These are phyloP conservation scores for Palaemon carinicauda DNA, from an alignment of 1,140 invertebrate species.

Conservation along the genomic window DNA sequence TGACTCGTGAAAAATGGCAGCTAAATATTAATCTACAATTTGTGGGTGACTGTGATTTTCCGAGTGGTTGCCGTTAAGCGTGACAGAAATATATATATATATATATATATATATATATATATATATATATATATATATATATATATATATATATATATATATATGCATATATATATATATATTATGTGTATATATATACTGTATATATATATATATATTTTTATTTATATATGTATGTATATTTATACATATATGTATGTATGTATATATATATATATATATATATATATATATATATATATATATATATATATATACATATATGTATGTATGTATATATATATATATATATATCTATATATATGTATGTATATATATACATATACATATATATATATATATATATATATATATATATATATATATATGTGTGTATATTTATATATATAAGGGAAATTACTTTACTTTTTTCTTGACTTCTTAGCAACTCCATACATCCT, in stretches of 20 bases:
- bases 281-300: slow-evolving; percentile 25
- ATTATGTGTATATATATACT: slow-evolving; percentile 19
- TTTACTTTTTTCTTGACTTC: too few species aligned
- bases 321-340: slow-evolving; percentile 10
- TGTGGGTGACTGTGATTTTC: too few species aligned
- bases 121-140: not conserved
- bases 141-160: not conserved
- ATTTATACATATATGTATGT: not conserved
- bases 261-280: slow-evolving; percentile 25
- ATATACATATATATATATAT: too few species aligned
- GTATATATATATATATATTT: slow-evolving; percentile 22
- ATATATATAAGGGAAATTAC: too few species aligned
- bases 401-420: too few species aligned
- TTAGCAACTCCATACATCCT: too few species aligned
- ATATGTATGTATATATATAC: too few species aligned
- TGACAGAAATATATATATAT: not conserved
- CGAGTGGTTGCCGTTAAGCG: too few species aligned
- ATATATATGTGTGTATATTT: too few species aligned
- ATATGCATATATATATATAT: not conserved
- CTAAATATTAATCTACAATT: too few species aligned
- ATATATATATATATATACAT: slow-evolving; percentile 21
- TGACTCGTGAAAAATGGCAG: too few species aligned
- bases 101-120: not conserved
- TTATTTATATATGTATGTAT: not conserved
- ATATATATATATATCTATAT: slow-evolving; percentile 12